Conservation (phyloP, 2,113 vertebrate genomes). For the Rhinopomastus cyanomelas region DNA sequence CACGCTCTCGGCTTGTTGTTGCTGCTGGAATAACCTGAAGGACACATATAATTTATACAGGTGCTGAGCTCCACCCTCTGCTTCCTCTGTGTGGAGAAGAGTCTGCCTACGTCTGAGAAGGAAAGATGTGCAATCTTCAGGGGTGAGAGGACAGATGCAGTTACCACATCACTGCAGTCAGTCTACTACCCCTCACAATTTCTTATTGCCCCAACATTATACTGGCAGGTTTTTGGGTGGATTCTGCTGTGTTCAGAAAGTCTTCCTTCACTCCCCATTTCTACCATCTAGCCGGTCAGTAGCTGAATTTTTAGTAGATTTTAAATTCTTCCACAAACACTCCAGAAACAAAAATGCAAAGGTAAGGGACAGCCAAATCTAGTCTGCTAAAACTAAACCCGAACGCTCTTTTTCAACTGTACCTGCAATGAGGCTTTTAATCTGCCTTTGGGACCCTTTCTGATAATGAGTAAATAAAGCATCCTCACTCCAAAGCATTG, state of each 20-base stretch:
- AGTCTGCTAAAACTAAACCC: background rate
- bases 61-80: constrained; percentile 54
- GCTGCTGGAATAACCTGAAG: constrained; percentile 41
- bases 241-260: background rate
- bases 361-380: accelerated
- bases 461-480: background rate
- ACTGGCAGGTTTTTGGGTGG: background rate
- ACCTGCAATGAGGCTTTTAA: background rate
- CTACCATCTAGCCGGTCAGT: background rate
- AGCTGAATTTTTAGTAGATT: background rate
- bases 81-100: constrained; percentile 4
- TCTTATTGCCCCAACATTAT: background rate
- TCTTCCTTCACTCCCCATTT: background rate
- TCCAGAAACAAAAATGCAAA: background rate
- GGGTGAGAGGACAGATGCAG: background rate
- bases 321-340: background rate
- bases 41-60: constrained; percentile 64
- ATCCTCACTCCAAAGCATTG: background rate
- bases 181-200: background rate
- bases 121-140: background rate
- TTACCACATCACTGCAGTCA: background rate
- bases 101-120: constrained; percentile 10
- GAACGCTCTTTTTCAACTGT: background rate
- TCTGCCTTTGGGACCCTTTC: background rate
- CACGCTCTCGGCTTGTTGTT: constrained; percentile 18